These are phyloP conservation scores for Clinocottus analis DNA, from an alignment of 2,113 vertebrate species.

Conservation along the genomic window DNA sequence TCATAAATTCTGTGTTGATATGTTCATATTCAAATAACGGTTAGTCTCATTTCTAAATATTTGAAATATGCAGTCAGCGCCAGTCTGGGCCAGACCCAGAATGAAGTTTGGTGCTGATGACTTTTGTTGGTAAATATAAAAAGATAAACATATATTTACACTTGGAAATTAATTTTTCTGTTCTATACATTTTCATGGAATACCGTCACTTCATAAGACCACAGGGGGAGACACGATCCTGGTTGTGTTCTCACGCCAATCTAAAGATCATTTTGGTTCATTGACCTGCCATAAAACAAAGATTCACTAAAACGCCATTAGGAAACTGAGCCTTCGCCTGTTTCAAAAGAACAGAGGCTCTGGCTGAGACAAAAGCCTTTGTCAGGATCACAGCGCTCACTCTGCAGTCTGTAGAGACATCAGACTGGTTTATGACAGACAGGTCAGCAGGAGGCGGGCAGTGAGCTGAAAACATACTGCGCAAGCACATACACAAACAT, in stretches of 20 bases:
- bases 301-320: constrained; percentile 50
- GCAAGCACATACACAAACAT: constrained; percentile 14
- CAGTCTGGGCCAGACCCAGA: too few relatives aligned
- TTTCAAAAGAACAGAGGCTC: constrained; percentile 54
- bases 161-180: too few relatives aligned
- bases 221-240: constrained; percentile 27
- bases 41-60: constrained; percentile 15
- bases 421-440: constrained; percentile 75
- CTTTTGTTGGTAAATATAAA: background rate
- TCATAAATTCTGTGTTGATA: constrained; percentile 24
- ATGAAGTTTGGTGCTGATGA: too few relatives aligned
- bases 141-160: background rate
- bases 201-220: constrained; percentile 7
- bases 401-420: constrained; percentile 66
- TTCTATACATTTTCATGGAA: background rate
- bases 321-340: constrained; percentile 55
- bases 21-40: constrained; percentile 25
- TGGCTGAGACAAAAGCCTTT: constrained; percentile 74
- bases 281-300: constrained; percentile 56
- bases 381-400: constrained; percentile 58
- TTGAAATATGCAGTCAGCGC: background rate
- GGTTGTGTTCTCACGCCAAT: constrained; percentile 33
- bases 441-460: constrained; percentile 62
- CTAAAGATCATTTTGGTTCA: constrained; percentile 66
- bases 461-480: constrained; percentile 31